Evolutionary conservation across 1,140 invertebrate genomes (phyloP), one percentile per base, ranked within the genome.

Genomic region (Palaemon carinicauda): DNA sequence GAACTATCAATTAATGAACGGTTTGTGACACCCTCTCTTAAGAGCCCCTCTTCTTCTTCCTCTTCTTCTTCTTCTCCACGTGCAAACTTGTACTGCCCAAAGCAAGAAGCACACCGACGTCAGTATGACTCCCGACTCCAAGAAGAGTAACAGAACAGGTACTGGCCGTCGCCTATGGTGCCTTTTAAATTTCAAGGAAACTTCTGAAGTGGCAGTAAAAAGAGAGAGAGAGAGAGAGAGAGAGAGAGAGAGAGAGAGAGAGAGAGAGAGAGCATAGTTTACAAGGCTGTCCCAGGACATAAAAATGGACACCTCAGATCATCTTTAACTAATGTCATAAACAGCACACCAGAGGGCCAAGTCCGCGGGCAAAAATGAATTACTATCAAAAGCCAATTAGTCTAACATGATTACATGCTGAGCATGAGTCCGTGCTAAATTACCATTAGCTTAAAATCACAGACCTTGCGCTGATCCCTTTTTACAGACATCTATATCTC

Each of bases 21-120:
- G 74, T 85, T 78, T 78, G 82, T 85, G 82, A 85, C 82, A 85
- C 82, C 82, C 69, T 79, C 51, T 14, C 50, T 56, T 56, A 65
- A 74, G 9, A 75, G 41, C 41, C 41, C 41, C 12, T 7, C 41
- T 41, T 7, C 41, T 41, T 7, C 41, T 41, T 9, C 33, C 9
- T 9, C 33, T 9, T 9, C 33, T 41, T 12, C 41, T 41, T 41
- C 41, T 9, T 41, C 33, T 41, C 41, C 41, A 41, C 41, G 41
- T 12, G 41, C 74, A 65, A 79, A 78, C 82, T 85, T 54, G 82
- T 75, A 79, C 75, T 78, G 82, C 75, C 82, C 75, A 50, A 29
- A 84, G 82, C 82, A 52, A 33, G 33, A 33, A 41, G 41, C 41
- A 50, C 54, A 17, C 31, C 51, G 82, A 84, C 74, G 82, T 78